Evolutionary conservation across 37 sponge, comb jelly and placozoan genomes (phyloP).

Genomic region (Bolinopsis microptera): DNA sequence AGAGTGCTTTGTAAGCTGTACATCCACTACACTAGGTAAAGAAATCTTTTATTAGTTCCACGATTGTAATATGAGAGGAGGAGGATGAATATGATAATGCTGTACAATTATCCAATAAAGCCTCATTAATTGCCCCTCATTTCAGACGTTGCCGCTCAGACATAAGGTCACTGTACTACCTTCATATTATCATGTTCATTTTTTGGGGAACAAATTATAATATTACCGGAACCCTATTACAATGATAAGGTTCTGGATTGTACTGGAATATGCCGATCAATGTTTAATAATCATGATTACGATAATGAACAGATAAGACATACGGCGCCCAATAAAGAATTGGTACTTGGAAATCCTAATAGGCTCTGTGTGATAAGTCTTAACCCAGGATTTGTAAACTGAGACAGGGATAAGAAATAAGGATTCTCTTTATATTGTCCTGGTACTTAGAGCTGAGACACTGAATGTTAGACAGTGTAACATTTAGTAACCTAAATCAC

Average conservation of each 20-base stretch:
- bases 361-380: not conserved
- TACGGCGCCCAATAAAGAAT: not conserved
- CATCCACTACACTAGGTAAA: no score
- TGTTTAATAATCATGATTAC: no score
- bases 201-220: not conserved
- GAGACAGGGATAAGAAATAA: no score
- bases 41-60: no score
- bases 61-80: not conserved
- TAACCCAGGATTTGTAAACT: no score
- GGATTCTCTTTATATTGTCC: not conserved
- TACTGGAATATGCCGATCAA: not conserved
- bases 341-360: not conserved
- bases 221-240: no score
- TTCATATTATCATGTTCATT: not conserved
- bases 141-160: not conserved
- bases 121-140: not conserved
- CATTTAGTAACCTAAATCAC: not conserved
- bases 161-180: not conserved
- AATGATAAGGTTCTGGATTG: not conserved
- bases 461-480: not conserved
- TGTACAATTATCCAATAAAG: not conserved
- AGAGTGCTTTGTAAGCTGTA: no score
- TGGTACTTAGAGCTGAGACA: not conserved
- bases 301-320: not conserved
- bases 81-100: not conserved